phyloP scores from a whole-genome alignment of 1,140 invertebrate species.

The Oncopodura yosiiana region DNA sequence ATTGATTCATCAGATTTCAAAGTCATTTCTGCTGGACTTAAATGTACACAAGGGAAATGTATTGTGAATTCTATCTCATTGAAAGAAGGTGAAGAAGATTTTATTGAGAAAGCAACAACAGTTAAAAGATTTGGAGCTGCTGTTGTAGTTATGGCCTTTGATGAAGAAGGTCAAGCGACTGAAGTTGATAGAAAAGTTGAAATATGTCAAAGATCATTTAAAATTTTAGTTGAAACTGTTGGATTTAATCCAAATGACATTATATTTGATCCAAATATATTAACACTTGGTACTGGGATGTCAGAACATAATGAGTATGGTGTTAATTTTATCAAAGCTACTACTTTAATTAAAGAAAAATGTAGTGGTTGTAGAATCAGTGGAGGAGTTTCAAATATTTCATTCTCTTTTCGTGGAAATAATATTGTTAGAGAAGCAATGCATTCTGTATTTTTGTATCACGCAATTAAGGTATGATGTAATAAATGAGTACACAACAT shows the following conservation, averaged over 20 bases:
- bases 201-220: conserved; percentile 49
- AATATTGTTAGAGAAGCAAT: conserved; percentile 52
- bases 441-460: conserved; percentile 53
- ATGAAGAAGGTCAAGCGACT: conserved; percentile 48
- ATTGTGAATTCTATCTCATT: conserved; percentile 52
- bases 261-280: conserved; percentile 57
- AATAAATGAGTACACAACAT: too few species aligned
- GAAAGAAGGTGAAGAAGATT: conserved; percentile 52
- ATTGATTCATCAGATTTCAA: conserved; percentile 53
- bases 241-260: conserved; percentile 52
- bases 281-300: conserved; percentile 55
- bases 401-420: conserved; percentile 55
- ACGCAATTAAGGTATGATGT: conserved; percentile 47
- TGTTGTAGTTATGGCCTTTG: conserved; percentile 50
- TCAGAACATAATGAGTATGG: conserved; percentile 53
- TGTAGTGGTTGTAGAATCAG: conserved; percentile 48
- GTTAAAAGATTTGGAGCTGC: conserved; percentile 49
- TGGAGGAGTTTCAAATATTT: conserved; percentile 56
- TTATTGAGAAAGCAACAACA: conserved; percentile 43
- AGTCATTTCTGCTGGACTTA: conserved; percentile 49
- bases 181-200: conserved; percentile 47
- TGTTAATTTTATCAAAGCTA: conserved; percentile 50
- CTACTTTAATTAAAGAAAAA: conserved; percentile 45
- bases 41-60: conserved; percentile 52
- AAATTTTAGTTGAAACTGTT: conserved; percentile 46